Evolutionary conservation across 2,888 invertebrate species (phyloP), one percentile per base, ranked within the genome.

Genomic region (Hoplodrina ambigua): DNA sequence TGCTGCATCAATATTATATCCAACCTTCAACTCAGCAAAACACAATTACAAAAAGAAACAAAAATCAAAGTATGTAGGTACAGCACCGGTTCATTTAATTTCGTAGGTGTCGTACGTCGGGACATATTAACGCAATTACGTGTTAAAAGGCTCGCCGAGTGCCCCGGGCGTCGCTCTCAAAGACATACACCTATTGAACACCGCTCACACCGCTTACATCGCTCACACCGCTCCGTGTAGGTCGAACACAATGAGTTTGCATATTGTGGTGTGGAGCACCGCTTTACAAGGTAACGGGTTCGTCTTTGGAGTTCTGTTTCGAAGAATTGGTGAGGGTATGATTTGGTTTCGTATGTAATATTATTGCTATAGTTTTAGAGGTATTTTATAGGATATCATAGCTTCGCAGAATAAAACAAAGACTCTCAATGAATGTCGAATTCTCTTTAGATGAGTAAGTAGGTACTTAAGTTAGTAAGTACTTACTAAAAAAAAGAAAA

Each of bases 81-180:
- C 78, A 57, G 82, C 80, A 82, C 82, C 83, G 81, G 85, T 83
- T 89, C 86, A 88, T 89, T 83, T 92, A 93, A 94, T 93, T 92
- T 91, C 79, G 87, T 88, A 92, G 91, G 91, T 93, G 92, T 91
- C 90, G 89, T 91, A 90, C 88, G 91, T 87, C 82, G 90, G 89
- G 89, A 90, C 91, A 90, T 92, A 92, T 93, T 94, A 94, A 95
- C 91, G 89, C 92, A 94, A 95, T 94, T 95, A 94, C 87, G 88
- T 92, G 93, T 92, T 95, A 93, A 94, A 94, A 94, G 94, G 94
- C 86, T 87, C 89, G 90, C 85, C 88, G 91, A 88, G 88, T 85
- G 92, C 93, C 92, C 88, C 84, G 68, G 89, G 94, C 91, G 85
- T 82, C 86, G 87, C 85, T 87, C 87, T 90, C 89, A 90, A 93